phyloP scores from a whole-genome alignment of 1,140 invertebrate species.

The Meloidogyne floridensis region DNA sequence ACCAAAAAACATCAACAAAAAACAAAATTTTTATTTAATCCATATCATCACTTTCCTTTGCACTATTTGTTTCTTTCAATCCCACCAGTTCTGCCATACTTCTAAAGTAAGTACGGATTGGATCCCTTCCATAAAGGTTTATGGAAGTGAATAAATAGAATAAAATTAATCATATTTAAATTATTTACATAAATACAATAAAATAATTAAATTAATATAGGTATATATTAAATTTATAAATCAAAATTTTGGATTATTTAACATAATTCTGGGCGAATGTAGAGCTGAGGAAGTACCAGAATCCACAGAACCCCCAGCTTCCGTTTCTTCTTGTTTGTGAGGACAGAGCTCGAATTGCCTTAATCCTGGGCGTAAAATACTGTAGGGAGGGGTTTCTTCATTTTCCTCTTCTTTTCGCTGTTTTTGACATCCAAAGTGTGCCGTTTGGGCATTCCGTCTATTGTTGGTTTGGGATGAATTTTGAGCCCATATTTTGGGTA shows the following conservation, averaged over 20 bases:
- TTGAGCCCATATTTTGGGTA: background rate
- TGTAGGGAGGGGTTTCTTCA: background rate
- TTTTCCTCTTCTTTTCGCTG: background rate
- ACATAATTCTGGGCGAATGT: slow-evolving; percentile 1
- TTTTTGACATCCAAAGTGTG: background rate
- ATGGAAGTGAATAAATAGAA: too few relatives aligned
- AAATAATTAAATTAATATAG: too few relatives aligned
- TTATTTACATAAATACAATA: too few relatives aligned
- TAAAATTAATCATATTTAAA: too few relatives aligned
- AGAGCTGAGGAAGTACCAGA: slow-evolving; percentile 1
- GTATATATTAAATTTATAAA: too few relatives aligned
- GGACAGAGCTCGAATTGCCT: background rate
- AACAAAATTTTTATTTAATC: too few relatives aligned
- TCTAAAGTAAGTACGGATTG: too few relatives aligned
- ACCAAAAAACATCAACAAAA: too few relatives aligned
- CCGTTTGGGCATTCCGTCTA: background rate
- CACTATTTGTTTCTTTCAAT: too few relatives aligned
- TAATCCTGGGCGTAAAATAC: background rate
- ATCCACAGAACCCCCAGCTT: slow-evolving; percentile 7
- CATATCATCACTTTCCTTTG: too few relatives aligned
- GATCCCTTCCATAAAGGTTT: too few relatives aligned
- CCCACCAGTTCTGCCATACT: too few relatives aligned
- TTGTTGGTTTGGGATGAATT: background rate
- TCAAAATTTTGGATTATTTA: slow-evolving; percentile 1
- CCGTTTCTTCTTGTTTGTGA: background rate